These are phyloP conservation scores for Nowickia ferox DNA, from an alignment of 2,888 invertebrate species.

Conservation along the genomic window DNA sequence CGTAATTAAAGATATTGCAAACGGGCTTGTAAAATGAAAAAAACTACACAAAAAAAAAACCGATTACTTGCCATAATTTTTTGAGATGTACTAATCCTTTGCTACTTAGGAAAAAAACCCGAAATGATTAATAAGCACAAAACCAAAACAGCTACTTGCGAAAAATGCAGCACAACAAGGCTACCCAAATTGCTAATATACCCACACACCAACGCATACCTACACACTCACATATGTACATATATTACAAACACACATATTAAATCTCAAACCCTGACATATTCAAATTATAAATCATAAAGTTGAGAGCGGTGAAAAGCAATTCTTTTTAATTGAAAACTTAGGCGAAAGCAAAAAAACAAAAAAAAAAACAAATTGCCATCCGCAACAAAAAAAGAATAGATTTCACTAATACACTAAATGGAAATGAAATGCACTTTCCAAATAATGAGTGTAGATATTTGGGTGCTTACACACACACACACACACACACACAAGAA, in stretches of 20 bases:
- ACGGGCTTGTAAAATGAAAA: constrained; percentile 43
- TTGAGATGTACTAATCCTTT: constrained; percentile 58
- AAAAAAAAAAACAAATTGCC: constrained; percentile 54
- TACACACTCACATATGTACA: background rate
- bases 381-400: constrained; percentile 50
- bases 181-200: constrained; percentile 35
- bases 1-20: constrained; percentile 29
- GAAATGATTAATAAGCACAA: constrained; percentile 67
- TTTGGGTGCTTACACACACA: constrained; percentile 29
- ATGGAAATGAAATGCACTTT: constrained; percentile 61
- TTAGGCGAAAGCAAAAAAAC: constrained; percentile 61
- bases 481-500: background rate
- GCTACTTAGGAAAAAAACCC: constrained; percentile 19
- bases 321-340: constrained; percentile 72
- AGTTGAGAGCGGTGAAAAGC: constrained; percentile 69
- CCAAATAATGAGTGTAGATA: constrained; percentile 28
- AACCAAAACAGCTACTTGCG: constrained; percentile 32
- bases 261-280: constrained; percentile 54
- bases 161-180: constrained; percentile 54
- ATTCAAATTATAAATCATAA: constrained; percentile 68
- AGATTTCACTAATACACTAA: constrained; percentile 36
- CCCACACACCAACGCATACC: background rate
- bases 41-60: constrained; percentile 21
- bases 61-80: constrained; percentile 41
- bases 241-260: background rate